Evolutionary conservation across 2,113 vertebrate species (phyloP).

Genomic region (Heterochromis multidens): DNA sequence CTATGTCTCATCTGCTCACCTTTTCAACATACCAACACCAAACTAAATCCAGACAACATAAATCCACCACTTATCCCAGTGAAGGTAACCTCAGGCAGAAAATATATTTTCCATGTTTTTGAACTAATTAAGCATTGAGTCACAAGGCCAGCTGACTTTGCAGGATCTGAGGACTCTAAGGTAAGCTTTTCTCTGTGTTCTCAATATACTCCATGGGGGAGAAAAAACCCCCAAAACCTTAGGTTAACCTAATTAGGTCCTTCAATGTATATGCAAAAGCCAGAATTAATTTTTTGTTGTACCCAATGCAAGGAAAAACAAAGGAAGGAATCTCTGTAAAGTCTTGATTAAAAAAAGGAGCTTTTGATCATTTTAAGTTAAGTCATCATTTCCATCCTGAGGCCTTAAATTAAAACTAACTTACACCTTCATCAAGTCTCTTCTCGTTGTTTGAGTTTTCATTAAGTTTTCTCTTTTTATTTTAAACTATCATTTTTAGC

Average conservation of each 20-base stretch:
- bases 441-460: background rate
- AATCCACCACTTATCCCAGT: background rate
- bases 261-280: background rate
- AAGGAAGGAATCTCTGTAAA: background rate
- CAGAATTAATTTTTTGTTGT: background rate
- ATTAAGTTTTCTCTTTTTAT: constrained; percentile 7
- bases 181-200: background rate
- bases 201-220: background rate
- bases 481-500: background rate
- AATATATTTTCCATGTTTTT: background rate
- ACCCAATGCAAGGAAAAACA: background rate
- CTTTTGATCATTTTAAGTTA: background rate
- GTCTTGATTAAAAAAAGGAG: background rate
- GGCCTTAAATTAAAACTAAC: background rate
- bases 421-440: background rate
- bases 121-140: background rate
- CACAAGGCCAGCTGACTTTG: background rate
- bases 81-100: background rate
- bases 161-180: background rate
- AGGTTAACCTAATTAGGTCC: background rate
- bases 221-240: background rate
- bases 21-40: background rate
- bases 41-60: background rate
- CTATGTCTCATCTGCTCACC: background rate
- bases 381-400: background rate